These are phyloP conservation scores for Phragmatobia fuliginosa DNA, from an alignment of 2,888 invertebrate species.

Conservation along the genomic window DNA sequence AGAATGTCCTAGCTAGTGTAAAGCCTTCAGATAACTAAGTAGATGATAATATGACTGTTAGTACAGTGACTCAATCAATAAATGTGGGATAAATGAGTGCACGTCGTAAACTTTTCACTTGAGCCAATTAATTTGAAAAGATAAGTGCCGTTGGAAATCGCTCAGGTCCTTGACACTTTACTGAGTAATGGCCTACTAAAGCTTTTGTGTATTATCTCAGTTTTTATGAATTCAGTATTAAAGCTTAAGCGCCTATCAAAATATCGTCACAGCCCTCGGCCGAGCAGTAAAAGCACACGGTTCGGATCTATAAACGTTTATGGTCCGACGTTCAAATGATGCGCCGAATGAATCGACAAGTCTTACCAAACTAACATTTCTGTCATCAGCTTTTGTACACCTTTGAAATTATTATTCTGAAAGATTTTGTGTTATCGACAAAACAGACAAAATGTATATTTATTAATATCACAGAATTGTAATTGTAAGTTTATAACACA, in stretches of 20 bases:
- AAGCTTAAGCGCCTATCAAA: constrained; percentile 15
- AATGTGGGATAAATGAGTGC: neutral
- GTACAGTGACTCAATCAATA: neutral
- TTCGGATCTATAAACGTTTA: neutral
- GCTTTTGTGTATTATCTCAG: constrained; percentile 12
- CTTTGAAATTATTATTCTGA: neutral
- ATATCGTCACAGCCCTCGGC: constrained; percentile 9
- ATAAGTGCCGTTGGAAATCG: constrained; percentile 3
- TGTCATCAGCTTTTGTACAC: neutral
- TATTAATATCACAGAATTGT: too few relatives aligned
- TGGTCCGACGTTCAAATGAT: neutral
- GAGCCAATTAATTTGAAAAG: neutral
- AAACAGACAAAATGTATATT: too few relatives aligned
- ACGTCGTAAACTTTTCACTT: neutral
- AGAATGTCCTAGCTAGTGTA: neutral
- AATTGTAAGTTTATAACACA: too few relatives aligned
- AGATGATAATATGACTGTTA: neutral
- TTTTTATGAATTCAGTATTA: constrained; percentile 20
- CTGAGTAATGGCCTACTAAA: neutral
- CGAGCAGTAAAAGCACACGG: constrained; percentile 4
- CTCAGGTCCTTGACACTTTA: constrained; percentile 1
- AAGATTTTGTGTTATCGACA: neutral
- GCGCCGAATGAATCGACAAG: neutral
- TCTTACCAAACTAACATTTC: neutral
- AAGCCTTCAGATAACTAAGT: neutral